Base-by-base conservation (phyloP, 2,888 invertebrate genomes). In the Pyrgus malvae region DNA sequence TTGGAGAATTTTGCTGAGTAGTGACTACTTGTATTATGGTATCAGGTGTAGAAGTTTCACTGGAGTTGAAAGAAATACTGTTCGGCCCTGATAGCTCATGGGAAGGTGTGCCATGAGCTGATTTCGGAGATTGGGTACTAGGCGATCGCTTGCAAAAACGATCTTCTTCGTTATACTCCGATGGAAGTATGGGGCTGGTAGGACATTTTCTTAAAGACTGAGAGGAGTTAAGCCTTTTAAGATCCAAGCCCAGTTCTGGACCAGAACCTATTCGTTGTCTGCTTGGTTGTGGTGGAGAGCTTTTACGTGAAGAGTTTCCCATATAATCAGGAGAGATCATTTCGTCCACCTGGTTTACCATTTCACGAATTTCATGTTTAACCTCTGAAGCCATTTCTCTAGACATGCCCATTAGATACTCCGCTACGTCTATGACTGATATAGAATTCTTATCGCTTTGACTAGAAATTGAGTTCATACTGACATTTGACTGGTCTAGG, bases 321-420 rank as follows among this genome's bases (percentile, higher is more conserved):
- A 67, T 70, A 50, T 79, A 81, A 46, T 91, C 91, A 1, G 92
- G 91, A 7, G 91, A 91, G 50, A 92, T 92, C 81, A 93, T 91
- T 68, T 92, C 94, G 63, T 95, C 95, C 1, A 95, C 95, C 40
- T 94, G 94, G 72, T 91, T 94, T 0, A 94, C 93, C 80, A 94
- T 93, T 74, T 94, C 94, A 42, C 94, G 91, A 59, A 95, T 95
- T 76, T 95, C 95, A 3, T 93, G 93, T 74, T 95, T 95, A 14
- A 95, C 94, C 83, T 95, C 95, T 48, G 94, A 94, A 6, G 95
- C 94, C 93, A 95, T 95, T 74, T 95, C 94, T 70, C 92, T 93
- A 0, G 95, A 95, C 73, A 94, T 93, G 61, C 95, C 95, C 91
- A 95, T 94, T 42, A 95, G 79, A 75, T 95, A 95, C 71, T 95